Base-by-base conservation (phyloP, 2,888 invertebrate species). In the Lasioglossum morio region DNA sequence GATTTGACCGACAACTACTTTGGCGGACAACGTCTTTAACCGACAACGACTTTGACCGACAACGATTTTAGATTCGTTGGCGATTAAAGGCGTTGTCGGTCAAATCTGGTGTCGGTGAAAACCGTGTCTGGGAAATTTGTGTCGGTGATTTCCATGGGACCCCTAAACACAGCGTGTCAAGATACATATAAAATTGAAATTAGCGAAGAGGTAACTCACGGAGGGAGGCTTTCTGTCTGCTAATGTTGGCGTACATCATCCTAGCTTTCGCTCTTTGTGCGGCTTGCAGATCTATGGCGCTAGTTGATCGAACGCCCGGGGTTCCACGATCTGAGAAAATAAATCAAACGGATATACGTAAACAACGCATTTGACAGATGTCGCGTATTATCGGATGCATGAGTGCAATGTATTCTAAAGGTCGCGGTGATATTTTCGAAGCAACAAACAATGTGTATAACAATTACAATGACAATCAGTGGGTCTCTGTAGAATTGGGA, bases 211-310 rank as follows among this genome's bases (percentile, higher is more conserved):
- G 12, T 48, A 94, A 97, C 98, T 97, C 96, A 98, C 98, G 98
- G 93, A 97, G 96, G 91, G 97, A 97, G 77, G 97, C 97, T 96
- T 98, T 98, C 92, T 97, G 97, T 75, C 98, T 96, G 87, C 97
- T 97, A 96, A 98, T 96, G 92, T 97, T 97, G 77, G 98, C 98
- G 95, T 98, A 98, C 91, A 98, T 97, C 57, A 98, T 97, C 63
- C 98, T 96, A 0, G 97, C 98, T 92, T 98, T 97, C 57, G 98
- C 99, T 72, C 99, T 96, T 95, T 98, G 98, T 53, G 97, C 98
- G 57, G 98, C 98, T 94, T 98, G 98, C 89, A 98, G 97, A 96
- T 99, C 99, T 93, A 99, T 98, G 70, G 99, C 99, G 79, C 99
- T 99, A 94, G 98, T 98, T 78, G 99, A 99, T 89, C 99, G 97